phyloP scores from a whole-genome alignment of 2,797 vertebrate species.

The Buphagus erythrorhynchus region DNA sequence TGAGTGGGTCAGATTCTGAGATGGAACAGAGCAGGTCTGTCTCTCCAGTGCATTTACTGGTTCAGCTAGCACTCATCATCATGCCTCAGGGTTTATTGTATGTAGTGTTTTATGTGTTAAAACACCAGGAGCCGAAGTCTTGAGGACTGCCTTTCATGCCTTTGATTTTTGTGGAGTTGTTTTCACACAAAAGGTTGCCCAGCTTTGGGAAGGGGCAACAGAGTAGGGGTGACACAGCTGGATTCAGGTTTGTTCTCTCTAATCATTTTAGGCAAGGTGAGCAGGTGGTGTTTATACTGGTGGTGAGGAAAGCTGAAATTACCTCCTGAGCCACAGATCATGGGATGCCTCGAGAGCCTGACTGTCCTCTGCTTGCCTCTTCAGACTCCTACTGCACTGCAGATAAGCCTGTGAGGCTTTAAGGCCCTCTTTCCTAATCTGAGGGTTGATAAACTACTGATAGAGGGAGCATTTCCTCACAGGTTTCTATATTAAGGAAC shows the following conservation, averaged over 20 bases:
- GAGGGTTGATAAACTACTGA: slow-evolving; percentile 1
- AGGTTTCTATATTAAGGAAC: slow-evolving; percentile 18
- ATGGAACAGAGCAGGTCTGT: not conserved
- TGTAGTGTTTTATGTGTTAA: not conserved
- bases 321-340: not conserved
- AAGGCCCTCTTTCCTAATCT: not conserved
- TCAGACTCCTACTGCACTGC: slow-evolving; percentile 24
- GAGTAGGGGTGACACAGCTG: not conserved
- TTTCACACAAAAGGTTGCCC: not conserved
- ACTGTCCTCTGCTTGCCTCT: not conserved
- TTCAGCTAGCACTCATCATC: not conserved
- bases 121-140: not conserved
- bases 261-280: not conserved
- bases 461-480: slow-evolving; percentile 20
- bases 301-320: not conserved
- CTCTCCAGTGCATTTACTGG: not conserved
- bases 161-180: not conserved
- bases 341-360: not conserved
- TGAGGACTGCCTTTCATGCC: not conserved
- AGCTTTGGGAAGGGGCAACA: not conserved
- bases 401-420: slow-evolving; percentile 2
- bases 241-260: not conserved
- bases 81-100: not conserved
- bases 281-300: not conserved
- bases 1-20: not conserved